A percentile compares a stretch with the other conserved stretches of the same genome.
These are phyloP conservation scores for Lasioglossum marginatum DNA, from an alignment of 2,888 invertebrate species.

Conservation along the genomic window DNA sequence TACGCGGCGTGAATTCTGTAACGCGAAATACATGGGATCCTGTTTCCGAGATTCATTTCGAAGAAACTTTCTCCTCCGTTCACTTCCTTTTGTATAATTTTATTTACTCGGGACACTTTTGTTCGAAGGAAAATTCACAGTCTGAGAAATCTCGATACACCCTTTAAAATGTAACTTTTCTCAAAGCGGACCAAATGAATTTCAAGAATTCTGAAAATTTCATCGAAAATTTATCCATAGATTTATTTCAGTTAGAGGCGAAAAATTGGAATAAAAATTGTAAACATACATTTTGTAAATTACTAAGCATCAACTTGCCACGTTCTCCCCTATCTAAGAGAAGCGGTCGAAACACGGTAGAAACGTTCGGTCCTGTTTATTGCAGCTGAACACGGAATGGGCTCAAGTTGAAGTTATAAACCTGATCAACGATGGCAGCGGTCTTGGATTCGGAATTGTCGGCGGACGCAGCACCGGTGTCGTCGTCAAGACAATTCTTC, in stretches of 20 bases:
- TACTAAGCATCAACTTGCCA: too few species aligned
- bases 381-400: conserved; percentile 99
- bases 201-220: too few species aligned
- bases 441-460: conserved; percentile 99
- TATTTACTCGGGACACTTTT: neutral
- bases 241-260: too few species aligned
- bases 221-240: too few species aligned
- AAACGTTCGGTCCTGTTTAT: conserved; percentile 11
- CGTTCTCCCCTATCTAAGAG: too few species aligned
- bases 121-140: neutral
- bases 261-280: too few species aligned
- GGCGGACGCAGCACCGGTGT: conserved; percentile 99
- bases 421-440: conserved; percentile 98
- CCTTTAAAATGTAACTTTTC: too few species aligned
- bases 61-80: neutral
- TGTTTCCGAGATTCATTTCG: neutral
- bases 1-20: neutral
- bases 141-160: too few species aligned
- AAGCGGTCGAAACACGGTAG: too few species aligned
- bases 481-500: conserved; percentile 99
- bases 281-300: too few species aligned
- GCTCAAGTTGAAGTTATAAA: conserved; percentile 99
- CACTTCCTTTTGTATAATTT: neutral
- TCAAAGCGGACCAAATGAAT: too few species aligned
- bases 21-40: neutral